Evolutionary conservation across 1,140 invertebrate genomes (phyloP), one percentile per base, ranked within the genome.

Genomic region (Anastrepha obliqua): DNA sequence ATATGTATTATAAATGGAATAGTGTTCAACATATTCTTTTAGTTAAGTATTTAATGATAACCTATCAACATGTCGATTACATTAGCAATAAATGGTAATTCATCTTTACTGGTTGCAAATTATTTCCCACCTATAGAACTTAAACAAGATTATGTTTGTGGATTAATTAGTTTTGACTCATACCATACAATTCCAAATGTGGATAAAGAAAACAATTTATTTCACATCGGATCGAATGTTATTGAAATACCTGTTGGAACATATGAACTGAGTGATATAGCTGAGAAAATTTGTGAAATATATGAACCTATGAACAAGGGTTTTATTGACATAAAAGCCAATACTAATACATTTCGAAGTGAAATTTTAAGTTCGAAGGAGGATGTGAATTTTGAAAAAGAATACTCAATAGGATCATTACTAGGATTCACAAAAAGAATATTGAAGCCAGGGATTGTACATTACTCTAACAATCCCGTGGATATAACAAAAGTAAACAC

Each of bases 161-260:
- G 90, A 7, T 64, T 93, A 29, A 90, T 92, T 51, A 89, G 90
- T 88, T 90, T 93, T 88, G 67, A 91, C 86, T 91, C 89, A 64
- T 93, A 91, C 85, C 90, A 93, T 89, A 91, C 91, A 58, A 93
- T 93, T n/a, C 91, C 91, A n/a, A 93, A 93, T 88, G 89, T 93
- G 29, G 29, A 29, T 29, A 29, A 29, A 29, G 29, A 29, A 29
- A 29, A 29, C 29, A 29, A 29, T 29, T 29, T 29, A 29, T 29
- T 29, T 29, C 29, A 29, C 29, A 29, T 29, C 29, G 29, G 29
- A 29, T 29, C 29, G 29, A 29, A 29, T 29, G 29, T 29, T 29
- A 29, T 29, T 29, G 29, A 29, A 29, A 29, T 29, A 59, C 17
- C 81, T 15, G 29, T 13, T 55, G 8, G 7, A 55, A 11, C 42